Evolutionary conservation across 30 jellyfish, hydroid and myxozoan species (phyloP).

Genomic region (Nemopilema nomurai): DNA sequence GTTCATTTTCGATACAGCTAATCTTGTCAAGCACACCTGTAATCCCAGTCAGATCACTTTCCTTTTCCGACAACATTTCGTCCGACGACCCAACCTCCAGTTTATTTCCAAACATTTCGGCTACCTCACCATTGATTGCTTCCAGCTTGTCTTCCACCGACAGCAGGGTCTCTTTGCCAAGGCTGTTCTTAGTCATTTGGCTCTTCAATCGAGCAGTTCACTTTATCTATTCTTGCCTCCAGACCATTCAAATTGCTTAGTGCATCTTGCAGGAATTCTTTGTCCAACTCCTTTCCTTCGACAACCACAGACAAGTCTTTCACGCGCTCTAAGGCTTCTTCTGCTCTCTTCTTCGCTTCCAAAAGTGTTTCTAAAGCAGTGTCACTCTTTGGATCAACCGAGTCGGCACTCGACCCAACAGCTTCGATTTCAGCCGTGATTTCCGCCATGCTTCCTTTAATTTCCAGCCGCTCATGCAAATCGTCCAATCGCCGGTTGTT

Average conservation of each 20-base stretch:
- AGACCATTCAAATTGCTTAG: not conserved
- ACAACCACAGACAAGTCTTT: not conserved
- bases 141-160: not conserved
- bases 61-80: not conserved
- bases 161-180: not conserved
- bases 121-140: not conserved
- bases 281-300: not conserved
- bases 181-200: not conserved
- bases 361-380: not conserved
- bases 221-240: not conserved
- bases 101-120: not conserved
- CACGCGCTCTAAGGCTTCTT: not conserved
- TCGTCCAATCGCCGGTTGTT: too few species aligned
- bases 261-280: not conserved
- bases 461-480: not conserved
- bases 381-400: conserved; percentile 6
- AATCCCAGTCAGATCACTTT: not conserved
- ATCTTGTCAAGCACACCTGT: not conserved
- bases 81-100: not conserved
- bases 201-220: not conserved
- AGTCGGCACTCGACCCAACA: not conserved
- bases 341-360: not conserved
- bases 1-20: not conserved
- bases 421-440: not conserved
- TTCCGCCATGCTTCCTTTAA: not conserved